Evolutionary conservation across 1,140 invertebrate genomes (phyloP), one percentile per base, ranked within the genome.

Genomic region (Drosophila tropicalis): DNA sequence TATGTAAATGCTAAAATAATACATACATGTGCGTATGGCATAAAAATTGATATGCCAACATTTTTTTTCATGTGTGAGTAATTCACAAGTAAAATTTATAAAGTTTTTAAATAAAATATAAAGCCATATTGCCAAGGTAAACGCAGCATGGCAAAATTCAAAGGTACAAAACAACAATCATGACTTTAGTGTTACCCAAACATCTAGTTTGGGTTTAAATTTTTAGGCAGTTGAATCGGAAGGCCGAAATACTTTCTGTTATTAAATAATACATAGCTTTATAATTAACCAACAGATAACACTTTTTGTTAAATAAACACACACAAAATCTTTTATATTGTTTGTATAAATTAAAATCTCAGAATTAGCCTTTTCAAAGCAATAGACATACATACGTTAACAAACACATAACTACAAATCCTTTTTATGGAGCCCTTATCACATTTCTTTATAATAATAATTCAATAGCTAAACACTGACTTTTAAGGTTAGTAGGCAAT

Each of bases 1-100:
- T 84, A 84, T 87, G 84, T 86, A 87, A 87, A 87, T 87, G 83
- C 70, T 79, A 72, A 87, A 87, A 87, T 87, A 87, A 87, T 87
- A 87, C 76, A 77, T 80, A 87, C 76, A 77, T 80, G 81, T 87
- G 84, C 84, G 80, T 83, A 74, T 83, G 84, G 84, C 79, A 83
- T 83, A 73, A 79, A 87, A 87, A 87, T 87, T 87, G 84, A 87
- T 87, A 89, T 87, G 83, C 83, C 76, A 86, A 83, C 76, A 78
- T 89, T 83, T 87, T 54, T 60, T 60, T 79, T 85, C 83, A 86
- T 86, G 83, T 89, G 79, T 87, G 72, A 87, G 76, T 87, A 89
- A 87, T 87, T 87, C 80, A 83, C 84, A 83, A 89, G 83, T 76
- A 77, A 87, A 89, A 80, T 83, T 77, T 78, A 86, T 70, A 86